Evolutionary conservation across 2,888 invertebrate species (phyloP), one percentile per base, ranked within the genome.

Genomic region (Nomada fabriciana): DNA sequence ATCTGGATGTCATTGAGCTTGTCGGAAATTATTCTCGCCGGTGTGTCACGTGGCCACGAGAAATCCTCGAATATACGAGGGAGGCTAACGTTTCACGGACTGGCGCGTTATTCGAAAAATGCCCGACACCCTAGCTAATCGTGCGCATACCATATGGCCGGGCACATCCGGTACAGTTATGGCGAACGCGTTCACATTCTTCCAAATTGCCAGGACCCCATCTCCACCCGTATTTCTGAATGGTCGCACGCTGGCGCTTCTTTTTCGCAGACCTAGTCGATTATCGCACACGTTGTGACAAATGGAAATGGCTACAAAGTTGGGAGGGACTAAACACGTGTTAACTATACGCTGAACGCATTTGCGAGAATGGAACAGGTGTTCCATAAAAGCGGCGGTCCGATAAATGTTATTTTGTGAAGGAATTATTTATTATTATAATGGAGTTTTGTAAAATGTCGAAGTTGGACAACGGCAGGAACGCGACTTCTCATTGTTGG

Each of bases 101-200:
- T 23, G 13, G 53, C 60, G 52, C 36, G 53, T n/a, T 53, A 69
- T 20, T 50, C 69, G 69, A 81, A 65, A 69, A 55, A 60, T 52
- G 53, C 23, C 43, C 59, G 65, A 70, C 81, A 86, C 88, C 86
- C 70, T 76, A 76, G 75, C 86, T 88, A 86, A 87, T 81, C 81
- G 81, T 52, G 80, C 77, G 76, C 80, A 86, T 88, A 86, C 83
- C 88, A 83, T 86, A 88, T 87, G 88, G 86, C 81, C 73, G 55
- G 67, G 47, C 76, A 83, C 83, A 87, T 88, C 79, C 86, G 88
- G 83, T 52, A 80, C 81, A 79, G 72, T 83, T 85, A 86, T 83
- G 80, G 79, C 82, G 70, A 70, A 83, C 78, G 77, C 75, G 83
- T 79, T 79, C 75, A 77, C 77, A 71, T 80, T 78, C 63, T 79